phyloP scores from a whole-genome alignment of 2,797 vertebrate genomes.

The Decapterus maruadsi region DNA sequence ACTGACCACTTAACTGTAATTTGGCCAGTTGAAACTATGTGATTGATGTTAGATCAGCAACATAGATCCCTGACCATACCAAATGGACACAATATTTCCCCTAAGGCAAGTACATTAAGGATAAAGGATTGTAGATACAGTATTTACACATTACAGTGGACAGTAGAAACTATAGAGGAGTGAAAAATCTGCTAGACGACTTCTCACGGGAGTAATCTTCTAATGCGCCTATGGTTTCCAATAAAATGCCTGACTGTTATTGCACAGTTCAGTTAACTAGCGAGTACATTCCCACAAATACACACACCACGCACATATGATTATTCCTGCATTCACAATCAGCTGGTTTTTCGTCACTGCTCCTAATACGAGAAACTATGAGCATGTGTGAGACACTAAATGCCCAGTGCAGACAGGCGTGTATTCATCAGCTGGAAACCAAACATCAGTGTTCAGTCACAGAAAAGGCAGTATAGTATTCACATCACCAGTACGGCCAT shows the following conservation, averaged over 20 bases:
- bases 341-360: constrained; percentile 13
- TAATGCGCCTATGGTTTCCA: neutral
- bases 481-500: constrained; percentile 46
- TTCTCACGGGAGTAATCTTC: neutral
- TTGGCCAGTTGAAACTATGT: neutral
- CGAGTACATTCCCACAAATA: neutral
- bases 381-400: constrained; percentile 6
- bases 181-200: neutral
- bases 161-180: neutral
- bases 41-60: constrained; percentile 8
- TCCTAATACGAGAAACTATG: constrained; percentile 27
- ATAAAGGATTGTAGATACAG: neutral
- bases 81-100: neutral
- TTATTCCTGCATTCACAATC: constrained; percentile 22
- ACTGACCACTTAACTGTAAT: neutral
- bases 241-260: neutral
- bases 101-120: neutral
- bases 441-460: constrained; percentile 28
- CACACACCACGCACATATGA: constrained; percentile 3
- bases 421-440: constrained; percentile 21
- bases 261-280: constrained; percentile 6
- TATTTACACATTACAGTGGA: neutral
- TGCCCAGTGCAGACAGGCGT: neutral
- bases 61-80: neutral
- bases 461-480: constrained; percentile 29